Evolutionary conservation across 2,797 vertebrate species (phyloP).

Genomic region (Pteronotus mesoamericanus): DNA sequence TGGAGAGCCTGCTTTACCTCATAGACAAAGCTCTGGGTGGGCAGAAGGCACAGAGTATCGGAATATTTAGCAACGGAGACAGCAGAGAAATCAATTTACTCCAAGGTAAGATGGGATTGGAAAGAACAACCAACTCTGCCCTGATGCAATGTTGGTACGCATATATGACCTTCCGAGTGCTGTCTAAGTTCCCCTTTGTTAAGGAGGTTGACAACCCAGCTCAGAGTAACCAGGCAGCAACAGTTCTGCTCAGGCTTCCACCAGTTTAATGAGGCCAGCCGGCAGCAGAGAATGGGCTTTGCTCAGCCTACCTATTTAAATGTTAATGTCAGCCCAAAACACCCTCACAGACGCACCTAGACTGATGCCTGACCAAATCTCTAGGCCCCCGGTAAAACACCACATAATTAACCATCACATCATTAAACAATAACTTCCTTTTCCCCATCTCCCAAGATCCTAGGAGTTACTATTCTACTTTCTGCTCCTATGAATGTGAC

Average conservation of each 20-base stretch:
- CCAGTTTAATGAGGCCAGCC: neutral
- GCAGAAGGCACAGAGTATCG: slow-evolving; percentile 82
- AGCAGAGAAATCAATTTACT: slow-evolving; percentile 85
- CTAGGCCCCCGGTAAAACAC: neutral
- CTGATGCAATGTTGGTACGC: neutral
- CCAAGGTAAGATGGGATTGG: slow-evolving; percentile 77
- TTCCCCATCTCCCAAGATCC: neutral
- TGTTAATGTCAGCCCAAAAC: neutral
- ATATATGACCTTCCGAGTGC: neutral
- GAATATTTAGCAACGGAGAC: slow-evolving; percentile 86
- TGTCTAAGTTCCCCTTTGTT: neutral
- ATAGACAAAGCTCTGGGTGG: slow-evolving; percentile 81
- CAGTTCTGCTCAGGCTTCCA: neutral
- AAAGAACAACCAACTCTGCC: neutral
- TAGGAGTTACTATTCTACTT: neutral
- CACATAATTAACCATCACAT: neutral
- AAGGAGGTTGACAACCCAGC: neutral
- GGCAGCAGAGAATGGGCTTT: neutral
- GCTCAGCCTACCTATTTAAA: neutral
- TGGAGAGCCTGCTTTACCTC: slow-evolving; percentile 83
- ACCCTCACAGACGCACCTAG: neutral
- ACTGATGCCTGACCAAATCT: neutral
- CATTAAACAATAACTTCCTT: neutral
- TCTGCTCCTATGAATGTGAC: neutral
- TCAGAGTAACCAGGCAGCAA: neutral